Evolutionary conservation across 2,113 vertebrate genomes (phyloP), one percentile per base, ranked within the genome.

Genomic region (Protomyctophum bolini): DNA sequence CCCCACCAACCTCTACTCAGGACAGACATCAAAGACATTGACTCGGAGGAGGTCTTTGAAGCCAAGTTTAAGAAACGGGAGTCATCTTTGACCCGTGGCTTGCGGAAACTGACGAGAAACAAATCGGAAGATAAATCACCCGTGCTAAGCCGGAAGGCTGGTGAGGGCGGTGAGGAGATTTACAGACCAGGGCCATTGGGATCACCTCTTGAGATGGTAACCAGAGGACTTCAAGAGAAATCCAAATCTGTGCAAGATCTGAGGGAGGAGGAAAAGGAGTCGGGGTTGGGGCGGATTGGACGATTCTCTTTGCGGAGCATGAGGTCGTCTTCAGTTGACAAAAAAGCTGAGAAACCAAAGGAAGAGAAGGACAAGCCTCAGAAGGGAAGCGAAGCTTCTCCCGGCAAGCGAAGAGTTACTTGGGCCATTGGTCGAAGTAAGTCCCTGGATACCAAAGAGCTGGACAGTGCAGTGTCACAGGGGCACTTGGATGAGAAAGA

Each of bases 11-110:
- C 89, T 0, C 64, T 73, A 55, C 87, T 90, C 58, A 70, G 91
- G 63, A 83, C 82, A 10, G 91, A 93, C 70, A 97, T 98, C 56
- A 92, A 95, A 75, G 94, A 99, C 90, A 93, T 98, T 0, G 95
- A 96, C 72, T 98, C 97, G 0, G 95, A 98, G 83, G 97, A 97
- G 15, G 90, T 99, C 29, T 99, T 99, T 2, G 95, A 98, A 80
- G 94, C 97, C n/a, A 95, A 95, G 75, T 99, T 98, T 86, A 99
- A 98, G 83, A 94, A 95, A 65, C 92, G 94, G 0, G 94, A 97
- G 76, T 97, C 96, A 0, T 96, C 96, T 1, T 88, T 99, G 72
- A 95, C 94, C 2, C 93, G 95, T 0, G 94, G 96, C 0, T 90
- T 98, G 54, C 93, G 94, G 70, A 93, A 94, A n/a, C 88, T 98